Base-by-base conservation (phyloP, 2,888 invertebrate genomes). In the Eucera pruinosa region DNA sequence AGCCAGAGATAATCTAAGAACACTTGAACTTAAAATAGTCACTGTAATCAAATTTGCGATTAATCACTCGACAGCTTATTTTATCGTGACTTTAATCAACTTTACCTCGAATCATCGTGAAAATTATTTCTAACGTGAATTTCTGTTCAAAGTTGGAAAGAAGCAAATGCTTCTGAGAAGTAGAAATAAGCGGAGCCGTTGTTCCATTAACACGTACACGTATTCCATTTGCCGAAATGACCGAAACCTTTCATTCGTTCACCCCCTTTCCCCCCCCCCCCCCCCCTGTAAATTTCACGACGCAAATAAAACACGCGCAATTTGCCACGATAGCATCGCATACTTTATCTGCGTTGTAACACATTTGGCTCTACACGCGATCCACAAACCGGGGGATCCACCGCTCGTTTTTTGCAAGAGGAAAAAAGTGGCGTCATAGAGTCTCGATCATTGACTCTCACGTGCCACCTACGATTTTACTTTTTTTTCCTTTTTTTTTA, bases 321-420 rank as follows among this genome's bases (percentile, higher is more conserved):
- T 33, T 48, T 23, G 13, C 18, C 0, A 15, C 18, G 47, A 39
- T 20, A 52, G 18, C 54, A 11, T 30, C 36, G 27, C 23, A 50
- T 30, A n/a, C 20, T 50, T 11, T 25, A 48, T 74, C 50, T 25
- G 39, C 23, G 15, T 60, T n/a, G n/a, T n/a, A n/a, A n/a, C 43
- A 27, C 50, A 64, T 39, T 67, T 54, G 43, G n/a, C n/a, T 67
- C 36, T 15, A 33, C 39, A 41, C 57, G 65, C 45, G 68, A 58
- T 45, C 52, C 39, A 74, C 47, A 50, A 60, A 68, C 73, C 27
- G 11, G 55, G 82, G 76, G 65, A 78, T 73, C 76, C 72, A 80
- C 83, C 73, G 75, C 7, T 25, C 1, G 39, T n/a, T 18, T 52
- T 58, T 69, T 20, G 45, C 25, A 71, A 25, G 13, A 73, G 71